Evolutionary conservation across 2,888 invertebrate genomes (phyloP).

Genomic region (Bombylius major): DNA sequence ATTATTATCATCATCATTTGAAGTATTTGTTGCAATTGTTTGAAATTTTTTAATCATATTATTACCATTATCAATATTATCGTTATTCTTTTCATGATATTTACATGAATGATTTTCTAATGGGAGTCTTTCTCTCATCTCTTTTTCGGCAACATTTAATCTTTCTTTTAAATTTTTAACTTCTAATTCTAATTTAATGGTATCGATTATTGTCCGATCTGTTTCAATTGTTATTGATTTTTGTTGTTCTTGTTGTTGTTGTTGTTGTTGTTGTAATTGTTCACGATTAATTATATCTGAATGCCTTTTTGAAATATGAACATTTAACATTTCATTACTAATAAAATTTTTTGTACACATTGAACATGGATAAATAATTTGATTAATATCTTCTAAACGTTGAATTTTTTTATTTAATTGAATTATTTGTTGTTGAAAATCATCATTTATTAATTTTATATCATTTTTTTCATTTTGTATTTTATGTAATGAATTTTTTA

Average conservation of each 20-base stretch:
- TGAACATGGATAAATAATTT: conserved; percentile 33
- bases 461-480: conserved; percentile 25
- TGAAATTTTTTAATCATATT: too few species aligned
- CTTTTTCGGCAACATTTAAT: conserved; percentile 45
- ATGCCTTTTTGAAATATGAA: conserved; percentile 31
- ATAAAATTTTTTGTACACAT: conserved; percentile 34
- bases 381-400: conserved; percentile 29
- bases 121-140: conserved; percentile 25
- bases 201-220: conserved; percentile 41
- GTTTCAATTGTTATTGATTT: conserved; percentile 1
- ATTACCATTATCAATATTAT: too few species aligned
- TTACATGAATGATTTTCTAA: too few species aligned
- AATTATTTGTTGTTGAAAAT: conserved; percentile 28
- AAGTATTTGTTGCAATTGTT: not conserved
- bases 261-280: not conserved
- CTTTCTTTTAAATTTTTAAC: conserved; percentile 51
- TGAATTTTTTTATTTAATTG: conserved; percentile 30
- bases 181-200: conserved; percentile 49
- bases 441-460: conserved; percentile 22
- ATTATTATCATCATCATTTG: not conserved
- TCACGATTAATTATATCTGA: conserved; percentile 1
- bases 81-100: not conserved
- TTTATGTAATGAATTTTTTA: conserved; percentile 23
- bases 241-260: not conserved
- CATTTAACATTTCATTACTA: conserved; percentile 32